These are phyloP conservation scores for Ectemnius continuus DNA, from an alignment of 2,888 invertebrate genomes.

Conservation along the genomic window DNA sequence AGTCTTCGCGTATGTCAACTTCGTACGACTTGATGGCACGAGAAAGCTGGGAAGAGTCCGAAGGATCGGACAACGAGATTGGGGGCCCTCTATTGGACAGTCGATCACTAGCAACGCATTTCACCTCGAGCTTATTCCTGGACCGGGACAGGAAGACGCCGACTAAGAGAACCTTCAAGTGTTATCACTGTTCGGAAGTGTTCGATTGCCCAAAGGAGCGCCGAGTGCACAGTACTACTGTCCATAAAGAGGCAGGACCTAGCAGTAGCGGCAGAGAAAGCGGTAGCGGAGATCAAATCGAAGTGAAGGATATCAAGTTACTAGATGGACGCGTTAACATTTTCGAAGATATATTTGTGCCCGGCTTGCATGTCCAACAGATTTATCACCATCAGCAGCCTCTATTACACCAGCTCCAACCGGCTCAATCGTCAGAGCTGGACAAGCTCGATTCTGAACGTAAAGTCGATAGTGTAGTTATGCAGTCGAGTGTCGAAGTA, in stretches of 20 bases:
- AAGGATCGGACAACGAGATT: conserved; percentile 82
- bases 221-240: conserved; percentile 81
- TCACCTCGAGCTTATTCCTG: conserved; percentile 75
- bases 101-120: conserved; percentile 75
- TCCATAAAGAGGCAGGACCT: conserved; percentile 79
- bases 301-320: conserved; percentile 74
- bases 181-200: conserved; percentile 81
- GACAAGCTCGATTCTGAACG: conserved; percentile 67
- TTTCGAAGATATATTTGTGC: conserved; percentile 75
- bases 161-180: conserved; percentile 79
- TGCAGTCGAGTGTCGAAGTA: conserved; percentile 68
- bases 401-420: conserved; percentile 73
- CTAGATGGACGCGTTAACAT: conserved; percentile 74
- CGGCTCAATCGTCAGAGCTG: conserved; percentile 66
- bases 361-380: conserved; percentile 69
- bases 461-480: conserved; percentile 65
- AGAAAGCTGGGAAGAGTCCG: conserved; percentile 84
- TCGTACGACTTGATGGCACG: conserved; percentile 84
- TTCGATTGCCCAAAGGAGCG: conserved; percentile 83
- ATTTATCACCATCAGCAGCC: conserved; percentile 68
- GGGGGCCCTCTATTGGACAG: conserved; percentile 74
- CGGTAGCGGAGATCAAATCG: conserved; percentile 54
- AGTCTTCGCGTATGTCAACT: conserved; percentile 79
- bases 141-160: conserved; percentile 76
- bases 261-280: conserved; percentile 67